Base-by-base conservation (phyloP, 2,113 vertebrate genomes). In the Megatriorchis doriae region DNA sequence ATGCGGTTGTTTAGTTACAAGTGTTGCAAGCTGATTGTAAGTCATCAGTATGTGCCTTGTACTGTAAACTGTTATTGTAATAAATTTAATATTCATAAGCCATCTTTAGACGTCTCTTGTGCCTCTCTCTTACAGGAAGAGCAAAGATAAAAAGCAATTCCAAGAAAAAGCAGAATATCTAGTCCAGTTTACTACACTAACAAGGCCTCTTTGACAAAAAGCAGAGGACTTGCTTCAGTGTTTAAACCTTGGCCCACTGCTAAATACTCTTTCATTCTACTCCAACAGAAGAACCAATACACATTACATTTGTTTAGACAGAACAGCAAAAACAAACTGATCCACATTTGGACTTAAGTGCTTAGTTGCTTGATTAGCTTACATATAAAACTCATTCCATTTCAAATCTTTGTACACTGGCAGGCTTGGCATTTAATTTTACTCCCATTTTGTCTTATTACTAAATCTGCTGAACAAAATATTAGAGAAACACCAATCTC, bases 21-120 rank as follows among this genome's bases (percentile, higher is more conserved):
- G 96, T 98, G 95, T 97, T 98, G 89, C 93, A 96, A 97, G 95
- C 95, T 96, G 95, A 97, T 27, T 97, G 94, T 97, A 94, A 96
- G 94, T 96, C 93, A 96, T 97, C 94, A 96, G 91, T 97, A 97
- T 97, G 97, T 98, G 97, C 96, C 97, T 98, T 98, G 95, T 97
- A 94, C 94, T 96, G 96, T 98, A 95, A 97, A 97, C 91, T 97
- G 83, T 97, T 95, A 96, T 78, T 97, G 94, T 97, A 97, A 96
- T 95, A 98, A 98, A 96, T 97, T 97, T 96, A 97, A 96, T 94
- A 97, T 92, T 90, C 92, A 96, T 65, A 95, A 97, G 91, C 96
- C 93, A 96, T 74, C 93, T 50, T 88, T 34, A 91, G 75, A 66
- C 0, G 7, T 86, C 86, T 85, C 77, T 74, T 59, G 40, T 67